A percentile compares a stretch with the other conserved stretches of the same genome.
Conservation (phyloP, 92 coral and sea anemone genomes). For the Ricordea florida region DNA sequence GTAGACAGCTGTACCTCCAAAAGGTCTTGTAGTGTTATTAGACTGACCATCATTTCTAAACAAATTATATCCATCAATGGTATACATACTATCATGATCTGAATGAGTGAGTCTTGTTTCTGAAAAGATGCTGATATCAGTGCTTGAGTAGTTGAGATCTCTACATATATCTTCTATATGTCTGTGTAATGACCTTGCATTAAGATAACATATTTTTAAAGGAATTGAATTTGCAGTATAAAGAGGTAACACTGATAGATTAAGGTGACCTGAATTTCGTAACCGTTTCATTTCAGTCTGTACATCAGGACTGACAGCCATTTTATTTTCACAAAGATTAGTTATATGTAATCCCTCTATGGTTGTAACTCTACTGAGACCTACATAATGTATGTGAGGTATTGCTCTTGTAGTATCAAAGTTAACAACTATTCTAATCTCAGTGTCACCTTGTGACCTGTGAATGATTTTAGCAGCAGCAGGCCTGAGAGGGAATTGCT, state of each 20-base stretch:
- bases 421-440: conserved; percentile 38
- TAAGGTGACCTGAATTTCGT: conserved; percentile 26
- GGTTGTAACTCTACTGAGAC: too few relatives aligned
- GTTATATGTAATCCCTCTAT: too few relatives aligned
- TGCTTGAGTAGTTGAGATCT: conserved; percentile 38
- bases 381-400: conserved; percentile 36
- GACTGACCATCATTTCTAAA: conserved; percentile 55
- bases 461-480: conserved; percentile 64
- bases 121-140: conserved; percentile 49
- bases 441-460: conserved; percentile 55
- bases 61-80: conserved; percentile 57
- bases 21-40: conserved; percentile 35
- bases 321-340: conserved; percentile 48
- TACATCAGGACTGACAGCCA: conserved; percentile 43
- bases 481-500: conserved; percentile 41
- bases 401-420: conserved; percentile 39
- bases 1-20: conserved; percentile 55
- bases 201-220: conserved; percentile 41
- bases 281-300: conserved; percentile 35
- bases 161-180: conserved; percentile 46
- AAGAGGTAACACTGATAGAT: conserved; percentile 25
- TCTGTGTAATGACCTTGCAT: conserved; percentile 46
- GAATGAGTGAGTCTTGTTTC: conserved; percentile 23
- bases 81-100: conserved; percentile 50
- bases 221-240: conserved; percentile 20